A percentile compares a stretch with the other conserved stretches of the same genome.
phyloP scores from a whole-genome alignment of 2,113 vertebrate genomes.

The Geococcyx californianus region DNA sequence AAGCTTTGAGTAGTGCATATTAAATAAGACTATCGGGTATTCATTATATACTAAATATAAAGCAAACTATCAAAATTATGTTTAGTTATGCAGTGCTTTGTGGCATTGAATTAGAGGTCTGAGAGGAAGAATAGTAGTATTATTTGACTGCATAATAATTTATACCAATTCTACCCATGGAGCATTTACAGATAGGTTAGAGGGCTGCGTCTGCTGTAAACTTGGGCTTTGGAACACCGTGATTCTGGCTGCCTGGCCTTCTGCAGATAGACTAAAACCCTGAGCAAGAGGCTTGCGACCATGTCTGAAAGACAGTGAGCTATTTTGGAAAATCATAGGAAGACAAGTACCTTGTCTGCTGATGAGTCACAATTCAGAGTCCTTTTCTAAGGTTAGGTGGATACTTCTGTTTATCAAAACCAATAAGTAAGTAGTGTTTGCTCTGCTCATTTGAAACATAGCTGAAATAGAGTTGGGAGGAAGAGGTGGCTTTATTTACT shows the following conservation, averaged over 20 bases:
- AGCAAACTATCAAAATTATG: not conserved
- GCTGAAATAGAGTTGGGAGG: not conserved
- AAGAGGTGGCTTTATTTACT: not conserved
- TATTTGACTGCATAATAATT: not conserved
- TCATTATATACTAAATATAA: not conserved
- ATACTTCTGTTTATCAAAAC: not conserved
- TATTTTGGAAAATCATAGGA: not conserved
- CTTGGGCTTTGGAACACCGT: not conserved
- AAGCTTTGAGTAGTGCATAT: not conserved
- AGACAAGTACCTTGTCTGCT: not conserved
- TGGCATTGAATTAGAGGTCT: not conserved
- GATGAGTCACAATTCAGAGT: not conserved
- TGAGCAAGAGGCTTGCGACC: not conserved
- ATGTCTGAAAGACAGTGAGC: not conserved
- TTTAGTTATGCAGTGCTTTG: not conserved
- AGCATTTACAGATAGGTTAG: not conserved
- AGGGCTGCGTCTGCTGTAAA: not conserved
- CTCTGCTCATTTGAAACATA: not conserved
- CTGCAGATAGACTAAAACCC: not conserved
- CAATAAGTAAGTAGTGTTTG: not conserved
- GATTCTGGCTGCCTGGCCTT: not conserved
- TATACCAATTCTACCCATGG: not conserved
- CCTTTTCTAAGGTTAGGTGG: not conserved
- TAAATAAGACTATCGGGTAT: not conserved
- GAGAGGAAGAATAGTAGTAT: not conserved